Conservation (phyloP, 2,888 invertebrate species). For the Sminthurides aquaticus region DNA sequence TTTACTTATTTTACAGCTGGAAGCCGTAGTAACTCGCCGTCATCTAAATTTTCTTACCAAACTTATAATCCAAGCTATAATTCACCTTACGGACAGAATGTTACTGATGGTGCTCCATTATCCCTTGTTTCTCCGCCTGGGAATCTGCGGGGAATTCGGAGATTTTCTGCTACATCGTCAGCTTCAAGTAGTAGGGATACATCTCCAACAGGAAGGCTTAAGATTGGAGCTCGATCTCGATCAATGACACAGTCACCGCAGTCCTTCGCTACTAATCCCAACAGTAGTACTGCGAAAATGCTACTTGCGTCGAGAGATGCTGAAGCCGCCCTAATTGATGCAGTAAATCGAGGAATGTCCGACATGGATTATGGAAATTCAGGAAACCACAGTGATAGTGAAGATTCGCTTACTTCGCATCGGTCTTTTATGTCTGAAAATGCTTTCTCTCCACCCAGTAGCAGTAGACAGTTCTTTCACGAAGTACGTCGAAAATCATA, state of each 20-base stretch:
- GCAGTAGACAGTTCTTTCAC: constrained; percentile 35
- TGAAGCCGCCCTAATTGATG: constrained; percentile 72
- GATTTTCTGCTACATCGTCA: constrained; percentile 40
- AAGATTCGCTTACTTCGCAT: constrained; percentile 42
- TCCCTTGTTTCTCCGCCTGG: constrained; percentile 34
- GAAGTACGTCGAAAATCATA: constrained; percentile 25
- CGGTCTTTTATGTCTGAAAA: constrained; percentile 39
- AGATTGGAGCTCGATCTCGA: constrained; percentile 41
- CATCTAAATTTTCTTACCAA: constrained; percentile 69
- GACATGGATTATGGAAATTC: constrained; percentile 32
- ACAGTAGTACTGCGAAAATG: constrained; percentile 51
- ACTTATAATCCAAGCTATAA: constrained; percentile 59
- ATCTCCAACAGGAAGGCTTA: constrained; percentile 37
- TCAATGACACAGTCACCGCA: constrained; percentile 43
- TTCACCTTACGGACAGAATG: constrained; percentile 39
- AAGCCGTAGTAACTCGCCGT: constrained; percentile 87
- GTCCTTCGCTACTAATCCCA: constrained; percentile 13
- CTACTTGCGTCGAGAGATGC: constrained; percentile 81
- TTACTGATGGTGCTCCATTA: constrained; percentile 13
- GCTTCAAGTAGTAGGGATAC: constrained; percentile 42
- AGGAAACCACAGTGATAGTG: constrained; percentile 43
- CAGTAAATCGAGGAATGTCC: constrained; percentile 47
- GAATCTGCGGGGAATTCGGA: constrained; percentile 25
- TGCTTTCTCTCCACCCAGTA: constrained; percentile 38
- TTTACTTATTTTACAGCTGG: constrained; percentile 57